These are phyloP conservation scores for Megaceryle maxima DNA, from an alignment of 2,113 vertebrate species.

Conservation along the genomic window DNA sequence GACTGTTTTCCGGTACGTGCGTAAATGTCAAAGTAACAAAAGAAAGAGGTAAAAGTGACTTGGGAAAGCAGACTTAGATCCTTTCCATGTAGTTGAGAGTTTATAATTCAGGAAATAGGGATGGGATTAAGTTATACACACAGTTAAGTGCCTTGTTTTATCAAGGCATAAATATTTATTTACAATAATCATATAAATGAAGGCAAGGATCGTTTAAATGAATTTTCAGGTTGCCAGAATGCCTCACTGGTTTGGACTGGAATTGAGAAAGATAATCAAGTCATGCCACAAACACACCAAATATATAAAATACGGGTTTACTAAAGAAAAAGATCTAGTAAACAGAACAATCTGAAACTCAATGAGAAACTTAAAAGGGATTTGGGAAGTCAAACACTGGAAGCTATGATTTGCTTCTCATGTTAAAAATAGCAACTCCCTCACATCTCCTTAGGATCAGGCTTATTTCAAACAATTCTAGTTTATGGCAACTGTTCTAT, in stretches of 20 bases:
- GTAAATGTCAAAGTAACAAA: neutral
- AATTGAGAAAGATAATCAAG: slow-evolving; percentile 7
- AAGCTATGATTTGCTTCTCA: slow-evolving; percentile 66
- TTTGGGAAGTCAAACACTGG: slow-evolving; percentile 74
- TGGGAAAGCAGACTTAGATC: neutral
- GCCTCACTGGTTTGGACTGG: neutral
- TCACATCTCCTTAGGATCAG: slow-evolving; percentile 39
- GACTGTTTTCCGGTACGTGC: neutral
- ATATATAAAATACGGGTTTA: slow-evolving; percentile 37
- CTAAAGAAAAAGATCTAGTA: slow-evolving; percentile 68
- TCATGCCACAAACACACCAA: neutral
- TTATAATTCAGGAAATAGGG: neutral
- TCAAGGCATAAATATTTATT: slow-evolving; percentile 20
- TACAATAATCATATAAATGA: neutral
- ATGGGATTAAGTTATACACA: neutral
- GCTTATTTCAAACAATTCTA: slow-evolving; percentile 62
- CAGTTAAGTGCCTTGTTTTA: neutral
- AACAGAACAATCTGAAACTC: slow-evolving; percentile 68
- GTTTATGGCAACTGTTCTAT: slow-evolving; percentile 9
- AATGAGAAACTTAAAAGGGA: slow-evolving; percentile 69
- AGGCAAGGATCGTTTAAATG: neutral
- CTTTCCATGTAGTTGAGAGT: neutral
- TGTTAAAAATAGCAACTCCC: slow-evolving; percentile 68
- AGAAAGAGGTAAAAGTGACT: neutral
- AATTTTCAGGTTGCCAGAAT: neutral